These are phyloP conservation scores for Pseudanteris insignis DNA, from an alignment of 2,888 invertebrate genomes.

Conservation along the genomic window DNA sequence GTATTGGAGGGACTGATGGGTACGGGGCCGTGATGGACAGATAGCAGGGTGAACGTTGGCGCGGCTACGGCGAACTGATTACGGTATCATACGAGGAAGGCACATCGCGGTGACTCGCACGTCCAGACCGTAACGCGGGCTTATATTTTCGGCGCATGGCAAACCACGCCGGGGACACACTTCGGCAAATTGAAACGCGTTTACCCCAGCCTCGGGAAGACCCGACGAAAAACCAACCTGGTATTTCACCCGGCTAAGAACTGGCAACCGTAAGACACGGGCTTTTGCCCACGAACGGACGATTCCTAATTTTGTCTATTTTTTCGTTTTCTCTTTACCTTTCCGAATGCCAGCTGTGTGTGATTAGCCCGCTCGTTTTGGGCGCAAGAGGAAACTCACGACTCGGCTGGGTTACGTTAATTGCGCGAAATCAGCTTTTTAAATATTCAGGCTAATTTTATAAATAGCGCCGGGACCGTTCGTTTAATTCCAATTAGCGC, in stretches of 20 bases:
- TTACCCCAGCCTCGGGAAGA: slow-evolving; percentile 42
- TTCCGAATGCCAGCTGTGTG: slow-evolving; percentile 27
- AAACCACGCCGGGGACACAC: too few species aligned
- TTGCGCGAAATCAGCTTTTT: slow-evolving; percentile 32
- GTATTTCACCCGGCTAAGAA: slow-evolving; percentile 43
- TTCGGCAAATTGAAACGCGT: slow-evolving; percentile 47
- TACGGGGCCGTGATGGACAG: too few species aligned
- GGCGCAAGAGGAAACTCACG: slow-evolving; percentile 13
- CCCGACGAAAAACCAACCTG: slow-evolving; percentile 29
- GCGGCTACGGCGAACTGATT: too few species aligned
- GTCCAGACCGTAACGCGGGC: too few species aligned
- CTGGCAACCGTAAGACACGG: slow-evolving; percentile 40
- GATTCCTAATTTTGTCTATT: too few species aligned
- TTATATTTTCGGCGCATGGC: too few species aligned
- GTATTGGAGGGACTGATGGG: too few species aligned
- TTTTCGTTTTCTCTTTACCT: slow-evolving; percentile 38
- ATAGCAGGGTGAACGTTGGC: too few species aligned
- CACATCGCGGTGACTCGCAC: too few species aligned
- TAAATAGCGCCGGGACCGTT: too few species aligned
- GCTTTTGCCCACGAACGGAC: slow-evolving; percentile 33
- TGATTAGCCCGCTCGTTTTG: slow-evolving; percentile 33
- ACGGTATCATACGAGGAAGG: too few species aligned
- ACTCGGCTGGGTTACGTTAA: slow-evolving; percentile 27
- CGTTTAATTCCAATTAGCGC: too few species aligned
- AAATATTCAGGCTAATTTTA: slow-evolving; percentile 29